Base-by-base conservation (phyloP, 2,888 invertebrate species). In the Scaeva pyrastri region DNA sequence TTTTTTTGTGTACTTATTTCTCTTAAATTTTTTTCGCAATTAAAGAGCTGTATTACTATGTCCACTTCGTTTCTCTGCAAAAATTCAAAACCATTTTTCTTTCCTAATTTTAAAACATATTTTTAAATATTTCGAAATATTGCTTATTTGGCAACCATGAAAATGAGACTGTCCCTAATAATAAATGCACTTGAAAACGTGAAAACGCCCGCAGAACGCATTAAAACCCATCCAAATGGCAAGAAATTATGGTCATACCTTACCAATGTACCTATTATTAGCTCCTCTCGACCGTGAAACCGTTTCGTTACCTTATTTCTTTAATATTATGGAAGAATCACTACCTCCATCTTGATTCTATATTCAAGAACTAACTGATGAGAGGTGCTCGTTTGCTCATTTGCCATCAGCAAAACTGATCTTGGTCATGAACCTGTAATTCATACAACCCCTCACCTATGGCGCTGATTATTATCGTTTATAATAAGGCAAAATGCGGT, bases 351-450 rank as follows among this genome's bases (percentile, higher is more conserved):
- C 60, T 4, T 60, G 21, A 16, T 56, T 31, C 56, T 55, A 21
- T 60, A 52, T 60, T 41, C 2, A 12, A 41, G 41, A 21, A 60
- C 21, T 3, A 31, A 31, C 31, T 31, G 31, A 11, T 19, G 2
- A 21, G n/a, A 41, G 60, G 60, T n/a, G 21, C 14, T 41, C 39
- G 14, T 41, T 19, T n/a, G 21, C 14, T 41, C 39, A 21, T 41
- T 19, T 39, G 19, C n/a, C 39, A 58, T 2, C 7, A 55, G 31
- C 36, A 11, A 1, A 39, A n/a, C 56, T 56, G 77, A 77, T 77
- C 60, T 74, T 83, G 73, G 78, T 78, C 84, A 84, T 79, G 84
- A 84, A 84, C 79, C 74, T 79, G 84, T 84, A 84, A 84, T 75
- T 75, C 79, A 79, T n/a, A n/a, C 79, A 58, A 79, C 66, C 79